These are phyloP conservation scores for Cenopis cana DNA, from an alignment of 2,888 invertebrate genomes.

Conservation along the genomic window DNA sequence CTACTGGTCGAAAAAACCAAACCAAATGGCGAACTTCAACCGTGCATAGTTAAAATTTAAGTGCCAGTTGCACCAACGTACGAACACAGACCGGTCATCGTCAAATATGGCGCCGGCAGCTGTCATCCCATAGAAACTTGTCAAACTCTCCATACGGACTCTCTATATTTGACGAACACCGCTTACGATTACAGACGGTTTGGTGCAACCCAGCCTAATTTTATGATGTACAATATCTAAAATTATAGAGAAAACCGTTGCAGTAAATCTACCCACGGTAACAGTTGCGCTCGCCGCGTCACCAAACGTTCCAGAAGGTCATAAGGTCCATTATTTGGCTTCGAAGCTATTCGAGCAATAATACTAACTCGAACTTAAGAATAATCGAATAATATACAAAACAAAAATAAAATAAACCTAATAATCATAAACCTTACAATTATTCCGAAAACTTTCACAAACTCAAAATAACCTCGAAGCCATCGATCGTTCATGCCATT, in stretches of 20 bases:
- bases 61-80: no score
- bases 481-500: not conserved
- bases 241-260: no score
- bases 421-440: constrained; percentile 1
- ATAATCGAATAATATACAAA: not conserved
- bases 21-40: not conserved
- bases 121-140: no score
- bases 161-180: no score
- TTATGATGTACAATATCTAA: no score
- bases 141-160: no score
- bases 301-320: constrained; percentile 40
- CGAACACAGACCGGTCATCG: not conserved
- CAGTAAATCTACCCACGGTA: constrained; percentile 7
- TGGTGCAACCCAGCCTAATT: no score
- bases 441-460: not conserved
- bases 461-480: not conserved
- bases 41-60: not conserved
- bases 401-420: not conserved
- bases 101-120: no score
- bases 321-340: constrained; percentile 1
- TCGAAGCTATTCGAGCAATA: not conserved
- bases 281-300: constrained; percentile 14
- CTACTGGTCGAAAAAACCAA: not conserved
- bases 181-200: no score
- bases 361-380: not conserved